Evolutionary conservation across 2,797 vertebrate genomes (phyloP).

Genomic region (Notolepis coatsorum): DNA sequence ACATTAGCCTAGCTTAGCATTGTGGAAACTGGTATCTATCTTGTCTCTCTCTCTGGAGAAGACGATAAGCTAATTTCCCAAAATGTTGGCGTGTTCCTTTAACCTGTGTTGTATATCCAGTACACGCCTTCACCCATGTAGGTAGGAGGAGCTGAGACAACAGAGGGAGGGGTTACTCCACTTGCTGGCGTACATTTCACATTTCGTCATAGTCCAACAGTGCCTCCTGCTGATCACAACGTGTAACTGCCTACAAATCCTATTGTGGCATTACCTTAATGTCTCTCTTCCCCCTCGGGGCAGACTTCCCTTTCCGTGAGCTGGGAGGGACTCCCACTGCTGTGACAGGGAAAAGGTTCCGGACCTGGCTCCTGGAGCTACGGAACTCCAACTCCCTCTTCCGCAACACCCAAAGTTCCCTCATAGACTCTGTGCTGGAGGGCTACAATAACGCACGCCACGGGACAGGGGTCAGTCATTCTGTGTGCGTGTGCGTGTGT

Average conservation of each 20-base stretch:
- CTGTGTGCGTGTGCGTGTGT: not conserved
- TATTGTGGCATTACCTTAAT: not conserved
- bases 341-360: constrained; percentile 90
- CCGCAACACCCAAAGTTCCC: constrained; percentile 79
- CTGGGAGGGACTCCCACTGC: constrained; percentile 84
- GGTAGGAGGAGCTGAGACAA: too few species aligned
- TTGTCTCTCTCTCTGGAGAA: too few species aligned
- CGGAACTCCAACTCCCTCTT: constrained; percentile 84
- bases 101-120: too few species aligned
- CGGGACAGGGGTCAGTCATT: constrained; percentile 86
- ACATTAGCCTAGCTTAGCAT: too few species aligned
- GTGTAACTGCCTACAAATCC: not conserved
- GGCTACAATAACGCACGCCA: constrained; percentile 92
- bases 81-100: too few species aligned
- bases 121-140: too few species aligned
- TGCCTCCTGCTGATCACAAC: not conserved
- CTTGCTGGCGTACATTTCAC: too few species aligned
- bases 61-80: too few species aligned
- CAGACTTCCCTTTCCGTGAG: constrained; percentile 88
- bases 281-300: constrained; percentile 2
- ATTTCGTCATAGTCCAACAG: not conserved
- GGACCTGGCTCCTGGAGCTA: constrained; percentile 89
- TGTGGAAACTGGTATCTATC: too few species aligned
- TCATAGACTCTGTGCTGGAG: constrained; percentile 89
- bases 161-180: too few species aligned